Evolutionary conservation across 2,797 vertebrate genomes (phyloP), one percentile per base, ranked within the genome.

Genomic region (Oreochromis mossambicus): DNA sequence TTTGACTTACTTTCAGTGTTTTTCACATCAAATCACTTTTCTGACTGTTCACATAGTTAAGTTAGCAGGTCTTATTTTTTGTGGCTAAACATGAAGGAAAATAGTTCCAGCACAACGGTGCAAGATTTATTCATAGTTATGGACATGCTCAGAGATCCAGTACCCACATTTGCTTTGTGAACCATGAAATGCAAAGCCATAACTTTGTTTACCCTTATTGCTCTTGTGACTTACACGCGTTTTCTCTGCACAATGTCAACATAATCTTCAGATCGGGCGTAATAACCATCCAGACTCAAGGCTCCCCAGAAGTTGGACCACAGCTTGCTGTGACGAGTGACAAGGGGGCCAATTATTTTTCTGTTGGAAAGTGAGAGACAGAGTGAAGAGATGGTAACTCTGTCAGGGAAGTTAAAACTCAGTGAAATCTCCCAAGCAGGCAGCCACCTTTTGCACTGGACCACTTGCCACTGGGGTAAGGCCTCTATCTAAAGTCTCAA

Each of bases 291-390:
- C 83, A 98, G 96, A 84, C 97, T 99, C 91, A 99, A 78, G 66
- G 98, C 97, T 91, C 99, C 98, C 99, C 99, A 99, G 95, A 99
- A 99, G 94, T 99, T 99, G 89, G 99, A 99, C 99, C 99, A 99
- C 58, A 99, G 95, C 91, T 99, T 99, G 85, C 98, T 95, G 78
- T 99, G 97, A 77, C 98, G 98, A 82, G 96, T 98, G 87, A 99
- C 98, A 3, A 99, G 97, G 0, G 99, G 98, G 76, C 96, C 97
- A 94, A 99, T 97, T 92, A 99, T 98, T 94, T 98, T 99, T 83
- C 99, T 99, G 95, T 86, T 77, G 78, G 76, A 80, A 92, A 89
- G 85, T 83, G 80, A 83, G 50, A 88, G 51, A 81, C 56, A 89
- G 83, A 84, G 77, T 55, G 43, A 66, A 83, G 87, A 91, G 81